These are phyloP conservation scores for Eucriotettix oculatus DNA, from an alignment of 2,888 invertebrate genomes.

Conservation along the genomic window DNA sequence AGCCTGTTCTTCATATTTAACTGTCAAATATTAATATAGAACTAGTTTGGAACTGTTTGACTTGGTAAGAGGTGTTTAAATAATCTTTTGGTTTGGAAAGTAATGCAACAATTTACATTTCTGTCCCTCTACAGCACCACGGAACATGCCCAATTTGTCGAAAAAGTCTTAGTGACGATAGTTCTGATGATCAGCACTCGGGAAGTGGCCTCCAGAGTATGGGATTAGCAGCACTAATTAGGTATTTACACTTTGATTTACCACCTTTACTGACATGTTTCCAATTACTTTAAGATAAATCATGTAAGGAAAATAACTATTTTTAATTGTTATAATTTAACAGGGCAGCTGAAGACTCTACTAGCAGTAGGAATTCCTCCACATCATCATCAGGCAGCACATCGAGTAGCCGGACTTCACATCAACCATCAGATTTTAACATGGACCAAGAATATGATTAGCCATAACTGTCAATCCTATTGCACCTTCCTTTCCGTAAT, in stretches of 20 bases:
- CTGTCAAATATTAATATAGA: no score
- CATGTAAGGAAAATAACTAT: no score
- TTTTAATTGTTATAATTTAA: not conserved
- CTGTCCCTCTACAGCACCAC: slow-evolving; percentile 39
- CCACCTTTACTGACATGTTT: no score
- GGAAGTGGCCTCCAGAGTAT: slow-evolving; percentile 4
- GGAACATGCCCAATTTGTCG: slow-evolving; percentile 93
- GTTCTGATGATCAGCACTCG: slow-evolving; percentile 18
- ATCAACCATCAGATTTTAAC: slow-evolving; percentile 8
- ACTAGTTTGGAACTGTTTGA: no score
- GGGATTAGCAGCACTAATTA: slow-evolving; percentile 18
- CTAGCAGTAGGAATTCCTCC: slow-evolving; percentile 9
- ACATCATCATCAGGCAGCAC: slow-evolving; percentile 7
- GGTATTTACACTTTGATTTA: slow-evolving; percentile 11
- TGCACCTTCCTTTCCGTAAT: no score
- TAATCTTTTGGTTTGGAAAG: no score
- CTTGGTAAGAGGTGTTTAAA: no score
- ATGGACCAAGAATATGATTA: slow-evolving; percentile 12
- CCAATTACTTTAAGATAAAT: no score
- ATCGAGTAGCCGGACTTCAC: slow-evolving; percentile 4
- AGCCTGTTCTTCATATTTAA: no score
- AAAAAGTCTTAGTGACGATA: slow-evolving; percentile 45
- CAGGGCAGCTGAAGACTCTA: slow-evolving; percentile 9
- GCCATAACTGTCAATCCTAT: not conserved
- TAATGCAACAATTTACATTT: no score